Evolutionary conservation across 1,140 invertebrate genomes (phyloP).

Genomic region (Brachionus plicatilis): DNA sequence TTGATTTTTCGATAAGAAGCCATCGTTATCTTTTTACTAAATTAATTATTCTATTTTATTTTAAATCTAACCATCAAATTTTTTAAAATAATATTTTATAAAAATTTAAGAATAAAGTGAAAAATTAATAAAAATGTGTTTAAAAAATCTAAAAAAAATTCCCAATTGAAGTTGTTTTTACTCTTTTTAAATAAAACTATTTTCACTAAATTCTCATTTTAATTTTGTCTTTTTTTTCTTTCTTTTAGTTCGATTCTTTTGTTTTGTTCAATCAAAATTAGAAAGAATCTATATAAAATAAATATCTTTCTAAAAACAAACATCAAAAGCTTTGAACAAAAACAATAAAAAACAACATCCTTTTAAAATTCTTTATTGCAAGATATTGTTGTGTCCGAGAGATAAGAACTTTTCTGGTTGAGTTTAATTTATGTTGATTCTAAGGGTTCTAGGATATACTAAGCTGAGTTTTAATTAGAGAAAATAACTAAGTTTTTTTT

Average conservation of each 20-base stretch:
- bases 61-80: not conserved
- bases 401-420: too few species aligned
- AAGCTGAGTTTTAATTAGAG: too few species aligned
- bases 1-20: not conserved
- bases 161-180: not conserved
- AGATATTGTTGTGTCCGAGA: too few species aligned
- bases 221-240: not conserved
- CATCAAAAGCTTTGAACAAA: not conserved
- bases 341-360: too few species aligned
- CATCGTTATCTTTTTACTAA: not conserved
- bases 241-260: not conserved
- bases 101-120: not conserved
- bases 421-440: too few species aligned
- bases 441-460: too few species aligned
- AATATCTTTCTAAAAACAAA: not conserved
- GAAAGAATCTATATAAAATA: not conserved
- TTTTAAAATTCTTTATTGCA: not conserved
- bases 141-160: not conserved
- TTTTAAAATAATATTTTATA: not conserved
- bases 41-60: not conserved
- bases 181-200: not conserved
- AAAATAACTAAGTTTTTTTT: too few species aligned
- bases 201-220: not conserved
- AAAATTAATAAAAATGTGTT: not conserved
- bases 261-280: not conserved